Evolutionary conservation across 2,113 vertebrate genomes (phyloP).

Genomic region (Felis catus): F.catus_Fca126_mat1.0 CM031423.1:68358001-68358500

Average conservation of each 20-base stretch:
- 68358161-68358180: rapidly evolving
- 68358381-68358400: not conserved
- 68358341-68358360: not conserved
- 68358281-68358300: not conserved
- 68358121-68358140: not conserved
- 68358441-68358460: not conserved
- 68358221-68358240: not conserved
- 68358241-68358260: not conserved
- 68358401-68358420: not conserved
- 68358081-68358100: not conserved
- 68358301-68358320: not conserved
- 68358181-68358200: not conserved
- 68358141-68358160: not conserved
- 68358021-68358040: not conserved
- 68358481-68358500: not conserved
- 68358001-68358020: not conserved
- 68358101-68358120: not conserved
- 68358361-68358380: not conserved
- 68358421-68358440: not conserved
- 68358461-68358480: rapidly evolving
- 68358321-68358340: not conserved
- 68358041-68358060: not conserved
- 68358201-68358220: not conserved
- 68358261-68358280: not conserved
- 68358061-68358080: not conserved